phyloP scores from a whole-genome alignment of 2,797 vertebrate species.

The Momotus momota region DNA sequence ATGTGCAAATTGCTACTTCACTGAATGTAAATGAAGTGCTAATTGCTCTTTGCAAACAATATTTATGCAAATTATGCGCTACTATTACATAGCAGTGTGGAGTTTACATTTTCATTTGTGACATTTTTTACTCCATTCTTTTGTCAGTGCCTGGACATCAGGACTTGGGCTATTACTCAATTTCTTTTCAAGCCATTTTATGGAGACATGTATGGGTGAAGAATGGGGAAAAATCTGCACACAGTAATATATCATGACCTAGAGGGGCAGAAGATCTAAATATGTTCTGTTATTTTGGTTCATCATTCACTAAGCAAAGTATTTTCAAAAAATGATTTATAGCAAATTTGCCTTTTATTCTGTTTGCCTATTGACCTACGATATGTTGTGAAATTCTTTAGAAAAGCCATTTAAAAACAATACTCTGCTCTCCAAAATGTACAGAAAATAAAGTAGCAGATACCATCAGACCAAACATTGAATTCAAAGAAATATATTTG shows the following conservation, averaged over 20 bases:
- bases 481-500: neutral
- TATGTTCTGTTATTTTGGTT: slow-evolving; percentile 40
- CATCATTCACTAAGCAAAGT: slow-evolving; percentile 39
- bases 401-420: neutral
- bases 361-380: neutral
- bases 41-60: slow-evolving; percentile 81
- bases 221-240: slow-evolving; percentile 27
- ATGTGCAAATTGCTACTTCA: slow-evolving; percentile 73
- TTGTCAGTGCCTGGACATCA: slow-evolving; percentile 53
- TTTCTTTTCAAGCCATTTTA: slow-evolving; percentile 37
- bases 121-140: slow-evolving; percentile 2
- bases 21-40: slow-evolving; percentile 76
- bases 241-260: slow-evolving; percentile 39
- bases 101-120: slow-evolving; percentile 6
- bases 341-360: neutral
- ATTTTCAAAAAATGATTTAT: slow-evolving; percentile 22
- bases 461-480: neutral
- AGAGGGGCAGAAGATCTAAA: slow-evolving; percentile 26
- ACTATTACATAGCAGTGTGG: neutral
- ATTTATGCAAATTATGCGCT: slow-evolving; percentile 77
- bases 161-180: slow-evolving; percentile 15
- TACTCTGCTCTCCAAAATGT: neutral
- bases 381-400: neutral
- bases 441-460: neutral
- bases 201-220: slow-evolving; percentile 4